A percentile compares a stretch with the other conserved stretches of the same genome.
Conservation (phyloP, 2,888 invertebrate genomes). For the Parnassius apollo region DNA sequence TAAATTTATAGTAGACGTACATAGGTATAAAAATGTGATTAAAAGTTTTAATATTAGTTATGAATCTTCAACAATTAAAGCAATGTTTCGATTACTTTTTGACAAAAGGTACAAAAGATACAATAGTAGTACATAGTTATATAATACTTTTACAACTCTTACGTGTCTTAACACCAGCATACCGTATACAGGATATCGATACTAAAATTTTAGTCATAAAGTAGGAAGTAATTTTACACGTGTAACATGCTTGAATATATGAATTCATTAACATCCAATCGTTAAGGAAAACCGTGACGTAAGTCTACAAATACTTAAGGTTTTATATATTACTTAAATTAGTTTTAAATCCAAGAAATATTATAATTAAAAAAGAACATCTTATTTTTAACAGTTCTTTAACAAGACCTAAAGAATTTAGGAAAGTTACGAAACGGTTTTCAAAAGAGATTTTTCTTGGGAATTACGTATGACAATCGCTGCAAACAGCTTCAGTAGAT, state of each 20-base stretch:
- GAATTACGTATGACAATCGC: slow-evolving; percentile 63
- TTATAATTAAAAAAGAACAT: too few relatives aligned
- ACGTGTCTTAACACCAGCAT: neutral
- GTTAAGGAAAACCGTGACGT: slow-evolving; percentile 9
- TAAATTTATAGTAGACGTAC: neutral
- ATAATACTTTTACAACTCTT: neutral
- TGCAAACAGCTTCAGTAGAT: slow-evolving; percentile 47
- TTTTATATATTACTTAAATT: too few relatives aligned
- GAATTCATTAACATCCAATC: slow-evolving; percentile 3
- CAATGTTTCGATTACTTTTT: neutral
- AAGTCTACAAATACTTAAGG: neutral
- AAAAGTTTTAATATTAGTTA: neutral
- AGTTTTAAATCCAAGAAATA: too few relatives aligned
- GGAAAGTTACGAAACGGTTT: slow-evolving; percentile 9
- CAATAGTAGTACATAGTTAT: neutral
- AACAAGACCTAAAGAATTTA: neutral
- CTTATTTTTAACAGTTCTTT: too few relatives aligned
- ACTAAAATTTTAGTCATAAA: neutral
- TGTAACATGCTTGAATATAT: slow-evolving; percentile 8
- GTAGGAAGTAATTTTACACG: slow-evolving; percentile 19
- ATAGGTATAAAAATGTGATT: neutral
- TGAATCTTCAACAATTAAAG: neutral
- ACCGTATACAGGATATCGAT: slow-evolving; percentile 6
- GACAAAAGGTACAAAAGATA: neutral
- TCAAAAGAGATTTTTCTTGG: slow-evolving; percentile 1